Evolutionary conservation across 2,113 vertebrate genomes (phyloP).

Genomic region (Alexandromys fortis): DNA sequence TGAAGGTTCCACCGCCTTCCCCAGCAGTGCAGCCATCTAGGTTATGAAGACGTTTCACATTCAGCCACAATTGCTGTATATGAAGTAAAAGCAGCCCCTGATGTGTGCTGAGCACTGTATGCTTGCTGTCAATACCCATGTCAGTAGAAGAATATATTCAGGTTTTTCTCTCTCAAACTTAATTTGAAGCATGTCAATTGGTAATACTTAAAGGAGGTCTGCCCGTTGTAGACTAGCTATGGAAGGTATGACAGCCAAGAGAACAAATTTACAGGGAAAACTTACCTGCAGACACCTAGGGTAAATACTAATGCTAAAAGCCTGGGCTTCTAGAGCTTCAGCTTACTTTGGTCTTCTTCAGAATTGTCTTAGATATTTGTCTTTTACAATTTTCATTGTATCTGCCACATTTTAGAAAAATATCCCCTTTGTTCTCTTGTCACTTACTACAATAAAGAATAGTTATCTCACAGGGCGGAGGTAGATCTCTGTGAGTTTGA

Average conservation of each 20-base stretch:
- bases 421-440: background rate
- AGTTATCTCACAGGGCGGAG: too few species aligned
- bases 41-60: background rate
- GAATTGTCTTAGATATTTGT: background rate
- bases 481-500: too few species aligned
- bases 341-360: constrained; percentile 34
- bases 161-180: background rate
- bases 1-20: background rate
- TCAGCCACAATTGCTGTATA: background rate
- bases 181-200: constrained; percentile 4
- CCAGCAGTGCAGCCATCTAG: background rate
- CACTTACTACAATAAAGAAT: background rate
- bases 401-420: background rate
- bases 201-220: background rate
- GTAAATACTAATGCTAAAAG: background rate
- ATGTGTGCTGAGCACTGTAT: background rate
- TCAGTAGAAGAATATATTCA: background rate
- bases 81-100: background rate
- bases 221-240: background rate
- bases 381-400: background rate
- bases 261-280: background rate
- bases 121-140: background rate
- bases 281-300: background rate
- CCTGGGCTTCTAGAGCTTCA: background rate
- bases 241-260: background rate